phyloP scores from a whole-genome alignment of 2,797 vertebrate species.

The Gadopsis bispinosus region DNA sequence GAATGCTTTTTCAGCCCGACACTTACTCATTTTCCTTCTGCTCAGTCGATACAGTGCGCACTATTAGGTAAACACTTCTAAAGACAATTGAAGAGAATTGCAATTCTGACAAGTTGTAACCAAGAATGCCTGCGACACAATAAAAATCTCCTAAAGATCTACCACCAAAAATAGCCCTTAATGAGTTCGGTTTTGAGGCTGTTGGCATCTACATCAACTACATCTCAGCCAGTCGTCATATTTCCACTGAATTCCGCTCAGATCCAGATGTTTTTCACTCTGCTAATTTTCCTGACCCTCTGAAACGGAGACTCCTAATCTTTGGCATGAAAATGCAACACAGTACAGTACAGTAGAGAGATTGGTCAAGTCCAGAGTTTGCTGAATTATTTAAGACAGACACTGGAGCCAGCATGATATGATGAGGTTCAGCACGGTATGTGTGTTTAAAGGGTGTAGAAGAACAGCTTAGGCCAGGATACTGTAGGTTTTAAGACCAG shows the following conservation, averaged over 20 bases:
- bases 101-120: neutral
- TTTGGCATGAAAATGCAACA: constrained; percentile 27
- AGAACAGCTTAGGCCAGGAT: neutral
- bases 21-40: constrained; percentile 23
- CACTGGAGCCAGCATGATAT: neutral
- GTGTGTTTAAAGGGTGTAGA: neutral
- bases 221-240: neutral
- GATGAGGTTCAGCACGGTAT: neutral
- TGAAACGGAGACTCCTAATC: constrained; percentile 14
- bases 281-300: neutral
- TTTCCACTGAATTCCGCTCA: neutral
- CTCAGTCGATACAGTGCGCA: neutral
- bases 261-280: neutral
- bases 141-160: neutral
- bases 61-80: neutral
- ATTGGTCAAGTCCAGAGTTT: neutral
- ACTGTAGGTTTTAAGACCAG: neutral
- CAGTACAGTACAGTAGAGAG: constrained; percentile 11
- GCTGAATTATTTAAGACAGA: constrained; percentile 4
- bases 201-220: neutral
- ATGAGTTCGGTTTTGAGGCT: neutral
- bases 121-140: neutral
- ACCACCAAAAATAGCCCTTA: constrained; percentile 3
- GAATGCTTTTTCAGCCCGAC: constrained; percentile 40
- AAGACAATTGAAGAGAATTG: neutral